Conservation (phyloP, 2,888 invertebrate species). For the Mesorhabditis spiculigera region DNA sequence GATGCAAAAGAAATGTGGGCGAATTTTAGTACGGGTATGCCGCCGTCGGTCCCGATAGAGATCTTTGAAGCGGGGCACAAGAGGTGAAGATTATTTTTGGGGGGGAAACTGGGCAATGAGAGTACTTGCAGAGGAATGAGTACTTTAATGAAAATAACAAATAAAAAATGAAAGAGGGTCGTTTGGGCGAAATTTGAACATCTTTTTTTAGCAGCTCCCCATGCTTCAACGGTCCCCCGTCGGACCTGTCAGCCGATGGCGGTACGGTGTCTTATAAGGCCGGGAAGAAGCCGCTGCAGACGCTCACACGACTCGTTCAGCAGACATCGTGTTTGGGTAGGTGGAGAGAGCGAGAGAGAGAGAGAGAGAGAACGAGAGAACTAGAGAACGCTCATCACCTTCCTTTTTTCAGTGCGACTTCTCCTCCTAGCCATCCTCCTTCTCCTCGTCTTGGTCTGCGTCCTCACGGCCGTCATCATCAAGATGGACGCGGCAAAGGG, state of each 20-base stretch:
- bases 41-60: conserved; percentile 1
- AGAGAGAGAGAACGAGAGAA: not conserved
- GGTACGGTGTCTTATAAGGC: not conserved
- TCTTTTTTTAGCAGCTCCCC: conserved; percentile 31
- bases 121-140: no score
- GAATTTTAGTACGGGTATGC: not conserved
- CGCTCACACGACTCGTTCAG: not conserved
- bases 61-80: not conserved
- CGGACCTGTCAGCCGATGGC: conserved; percentile 6
- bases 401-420: not conserved
- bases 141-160: not conserved
- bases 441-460: conserved; percentile 21
- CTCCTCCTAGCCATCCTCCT: conserved; percentile 20
- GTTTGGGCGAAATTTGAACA: not conserved
- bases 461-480: conserved; percentile 24
- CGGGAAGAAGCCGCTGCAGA: conserved; percentile 2
- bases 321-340: conserved; percentile 6
- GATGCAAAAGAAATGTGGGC: no score
- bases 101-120: not conserved
- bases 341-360: not conserved
- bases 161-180: not conserved
- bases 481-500: conserved; percentile 22
- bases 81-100: not conserved
- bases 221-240: conserved; percentile 33
- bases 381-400: not conserved